Percentiles rank a stretch among this genome's conserved stretches.
Conservation (phyloP, 2,113 vertebrate genomes). For the Pachycephala philippinensis region DNA sequence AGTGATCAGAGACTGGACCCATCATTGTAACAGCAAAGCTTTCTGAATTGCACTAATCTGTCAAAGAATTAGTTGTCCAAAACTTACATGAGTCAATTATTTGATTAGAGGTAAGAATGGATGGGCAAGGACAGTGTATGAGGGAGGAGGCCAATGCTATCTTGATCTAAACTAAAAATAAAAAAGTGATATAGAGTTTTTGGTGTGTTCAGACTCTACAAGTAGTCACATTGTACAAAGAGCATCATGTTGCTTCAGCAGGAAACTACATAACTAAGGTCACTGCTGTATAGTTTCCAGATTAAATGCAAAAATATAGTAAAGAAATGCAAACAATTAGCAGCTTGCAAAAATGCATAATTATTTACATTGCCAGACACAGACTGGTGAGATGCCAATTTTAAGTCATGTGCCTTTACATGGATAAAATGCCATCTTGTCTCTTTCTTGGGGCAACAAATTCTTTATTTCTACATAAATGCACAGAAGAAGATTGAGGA, state of each 20-base stretch:
- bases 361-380: constrained; percentile 6
- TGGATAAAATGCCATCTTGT: neutral
- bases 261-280: constrained; percentile 3
- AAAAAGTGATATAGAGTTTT: neutral
- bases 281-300: neutral
- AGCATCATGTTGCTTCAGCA: neutral
- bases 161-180: neutral
- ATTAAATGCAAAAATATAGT: constrained; percentile 24
- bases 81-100: neutral
- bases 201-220: neutral
- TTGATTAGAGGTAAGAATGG: neutral
- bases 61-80: neutral
- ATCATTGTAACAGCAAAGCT: neutral
- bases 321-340: constrained; percentile 6
- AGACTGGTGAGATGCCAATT: neutral
- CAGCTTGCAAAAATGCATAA: neutral
- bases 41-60: neutral
- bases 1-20: neutral
- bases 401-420: neutral
- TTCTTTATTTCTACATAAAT: neutral
- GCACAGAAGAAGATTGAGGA: neutral
- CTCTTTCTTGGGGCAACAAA: neutral
- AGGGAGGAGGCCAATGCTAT: neutral
- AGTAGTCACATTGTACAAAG: neutral
- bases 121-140: neutral